Evolutionary conservation across 2,797 vertebrate species (phyloP), one percentile per base, ranked within the genome.

Genomic region (Capromys pilorides): DNA sequence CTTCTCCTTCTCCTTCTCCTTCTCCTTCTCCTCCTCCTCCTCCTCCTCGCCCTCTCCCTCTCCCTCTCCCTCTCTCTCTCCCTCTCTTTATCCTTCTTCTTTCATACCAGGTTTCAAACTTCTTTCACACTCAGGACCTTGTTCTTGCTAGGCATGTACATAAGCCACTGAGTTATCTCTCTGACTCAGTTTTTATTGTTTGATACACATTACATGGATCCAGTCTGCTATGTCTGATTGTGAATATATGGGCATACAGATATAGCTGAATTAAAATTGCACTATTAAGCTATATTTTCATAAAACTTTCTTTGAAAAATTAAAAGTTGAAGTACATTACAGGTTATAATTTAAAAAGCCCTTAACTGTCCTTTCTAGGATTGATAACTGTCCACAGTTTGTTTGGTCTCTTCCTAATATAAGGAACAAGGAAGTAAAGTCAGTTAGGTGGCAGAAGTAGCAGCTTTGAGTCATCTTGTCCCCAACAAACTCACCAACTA

Each of bases 241-340:
- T 66, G 36, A 54, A 16, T 5, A 1, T 31, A 5, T 12, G 2
- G 18, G 3, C 26, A 59, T 69, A 12, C 1, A 88, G 2, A 41
- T 62, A 28, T 31, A 18, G 28, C 28, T 69, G 31, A 93, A 79
- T 31, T 92, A 1, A 24, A 88, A 10, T 78, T 41, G 45, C 6
- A 33, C 19, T 61, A 33, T 85, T 82, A 67, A 57, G 8, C 62
- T 75, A 64, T 6, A 26, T 45, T 77, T 64, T 88, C 54, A 88
- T 90, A 59, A 92, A 91, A 28, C 36, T 88, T 73, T 81, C 61
- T 83, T 90, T 61, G n/a, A 61, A 7, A 91, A 51, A 77, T 45
- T 66, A 84, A 39, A 90, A 84, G 14, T 28, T 93, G 19, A 0
- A 49, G 13, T 59, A 78, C 54, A 81, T 85, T 61, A 83, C 79